phyloP scores from a whole-genome alignment of 2,888 invertebrate species.

The Eurytoma californica region DNA sequence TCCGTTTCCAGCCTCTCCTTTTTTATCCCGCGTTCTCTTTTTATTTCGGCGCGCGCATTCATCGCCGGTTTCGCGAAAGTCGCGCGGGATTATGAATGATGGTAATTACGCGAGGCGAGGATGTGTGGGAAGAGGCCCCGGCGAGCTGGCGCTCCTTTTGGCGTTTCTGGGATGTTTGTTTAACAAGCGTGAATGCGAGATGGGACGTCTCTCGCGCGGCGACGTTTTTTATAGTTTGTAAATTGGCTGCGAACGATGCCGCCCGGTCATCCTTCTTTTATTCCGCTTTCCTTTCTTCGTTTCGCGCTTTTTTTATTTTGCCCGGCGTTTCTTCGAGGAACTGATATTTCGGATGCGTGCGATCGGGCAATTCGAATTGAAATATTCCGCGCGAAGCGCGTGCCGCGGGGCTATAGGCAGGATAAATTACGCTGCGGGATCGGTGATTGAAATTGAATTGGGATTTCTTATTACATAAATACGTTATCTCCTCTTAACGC shows the following conservation, averaged over 20 bases:
- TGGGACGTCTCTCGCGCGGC: not conserved
- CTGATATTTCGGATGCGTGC: slow-evolving; percentile 19
- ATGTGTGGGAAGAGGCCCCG: slow-evolving; percentile 32
- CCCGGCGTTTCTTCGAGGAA: slow-evolving; percentile 20
- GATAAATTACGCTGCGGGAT: no score
- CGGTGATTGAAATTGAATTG: not conserved
- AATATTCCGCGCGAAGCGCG: not conserved
- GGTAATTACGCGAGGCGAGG: slow-evolving; percentile 48
- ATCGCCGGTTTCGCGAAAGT: slow-evolving; percentile 52
- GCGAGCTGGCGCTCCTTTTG: slow-evolving; percentile 23
- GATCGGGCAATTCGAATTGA: not conserved
- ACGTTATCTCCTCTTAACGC: no score
- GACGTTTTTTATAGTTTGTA: slow-evolving; percentile 51
- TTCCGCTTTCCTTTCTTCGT: not conserved
- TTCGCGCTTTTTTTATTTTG: not conserved
- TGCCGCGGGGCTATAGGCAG: not conserved
- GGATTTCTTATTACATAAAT: not conserved
- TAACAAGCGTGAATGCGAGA: slow-evolving; percentile 53
- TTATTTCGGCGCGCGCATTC: slow-evolving; percentile 24
- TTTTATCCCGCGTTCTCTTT: not conserved
- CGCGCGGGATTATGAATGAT: slow-evolving; percentile 55
- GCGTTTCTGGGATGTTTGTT: slow-evolving; percentile 50
- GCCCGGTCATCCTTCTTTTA: not conserved
- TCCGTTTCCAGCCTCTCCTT: not conserved
- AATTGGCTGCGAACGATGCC: slow-evolving; percentile 51